Evolutionary conservation across 2,888 invertebrate species (phyloP), one percentile per base, ranked within the genome.

Genomic region (Steinernema carpocapsae): DNA sequence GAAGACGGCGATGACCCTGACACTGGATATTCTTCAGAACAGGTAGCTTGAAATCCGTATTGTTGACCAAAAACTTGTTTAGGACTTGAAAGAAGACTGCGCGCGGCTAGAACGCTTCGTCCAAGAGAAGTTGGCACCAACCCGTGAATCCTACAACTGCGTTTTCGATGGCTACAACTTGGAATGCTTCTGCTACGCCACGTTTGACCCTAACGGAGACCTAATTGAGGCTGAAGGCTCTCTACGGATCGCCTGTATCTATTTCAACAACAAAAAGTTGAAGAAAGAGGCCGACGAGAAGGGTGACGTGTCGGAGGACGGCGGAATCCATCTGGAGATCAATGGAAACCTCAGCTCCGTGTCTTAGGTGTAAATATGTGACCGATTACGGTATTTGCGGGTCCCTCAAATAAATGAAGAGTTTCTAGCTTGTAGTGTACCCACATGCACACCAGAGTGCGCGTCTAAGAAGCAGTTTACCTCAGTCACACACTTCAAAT

Each of bases 131-230:
- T 26, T 56, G 56, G 56, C 22, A 26, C 56, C 56, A 6, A 12
- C 56, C 6, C 56, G 56, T 24, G 56, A 56, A 10, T 56, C 56
- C 22, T 56, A 56, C 26, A 26, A 56, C 17, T 56, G 56, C 56
- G 56, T 56, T 6, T 56, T 56, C 6, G 56, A 56, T 12, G 26
- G 26, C 6, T 56, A 56, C 56, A 56, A 24, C 26, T 12, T 56
- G 24, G 56, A 26, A 6, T 26, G 56, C 17, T 56, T 56, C 17
- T 56, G 56, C 56, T 56, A 56, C 26, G 56, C 56, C 2, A 56
- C 56, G 26, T 56, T 56, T 26, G 56, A 56, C 26, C 56, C 26
- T 4, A 26, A 10, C 4, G 56, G 56, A 6, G 12, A 56, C 4
- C 56, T 56, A 3, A 22, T 56, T 3, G 26, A 56, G 12, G 56